phyloP scores from a whole-genome alignment of 2,888 invertebrate genomes.

The Amaurobius ferox region DNA sequence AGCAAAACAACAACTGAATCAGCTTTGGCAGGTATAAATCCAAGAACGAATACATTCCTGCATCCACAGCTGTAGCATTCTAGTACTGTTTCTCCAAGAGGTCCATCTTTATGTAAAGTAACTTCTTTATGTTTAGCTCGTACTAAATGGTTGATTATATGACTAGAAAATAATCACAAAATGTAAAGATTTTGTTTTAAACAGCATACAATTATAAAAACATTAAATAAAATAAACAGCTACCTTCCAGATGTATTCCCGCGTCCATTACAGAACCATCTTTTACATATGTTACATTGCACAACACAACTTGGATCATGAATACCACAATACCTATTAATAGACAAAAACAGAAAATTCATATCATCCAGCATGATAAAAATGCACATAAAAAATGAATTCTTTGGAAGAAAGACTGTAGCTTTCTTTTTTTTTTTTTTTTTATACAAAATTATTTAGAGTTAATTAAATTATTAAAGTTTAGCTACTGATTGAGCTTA shows the following conservation, averaged over 20 bases:
- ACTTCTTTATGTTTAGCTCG: conserved; percentile 99
- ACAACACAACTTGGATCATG: conserved; percentile 98
- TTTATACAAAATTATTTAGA: too few relatives aligned
- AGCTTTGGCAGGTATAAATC: conserved; percentile 99
- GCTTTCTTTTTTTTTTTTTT: too few relatives aligned
- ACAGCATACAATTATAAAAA: not conserved
- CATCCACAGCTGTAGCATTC: conserved; percentile 99
- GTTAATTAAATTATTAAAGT: too few relatives aligned
- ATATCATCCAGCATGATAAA: too few relatives aligned
- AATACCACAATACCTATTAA: conserved; percentile 94
- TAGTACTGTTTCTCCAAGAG: conserved; percentile 96
- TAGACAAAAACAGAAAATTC: too few relatives aligned
- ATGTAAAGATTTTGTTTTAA: not conserved
- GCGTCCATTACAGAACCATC: conserved; percentile 99
- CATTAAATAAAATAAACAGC: not conserved
- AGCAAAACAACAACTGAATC: conserved; percentile 98
- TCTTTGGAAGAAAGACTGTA: too few relatives aligned
- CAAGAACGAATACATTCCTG: conserved; percentile 97
- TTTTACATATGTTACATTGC: conserved; percentile 98
- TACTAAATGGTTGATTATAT: conserved; percentile 98
- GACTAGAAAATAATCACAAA: conserved; percentile 81
- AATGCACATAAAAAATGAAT: too few relatives aligned
- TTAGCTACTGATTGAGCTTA: too few relatives aligned
- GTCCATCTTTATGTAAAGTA: conserved; percentile 96
- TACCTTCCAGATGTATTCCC: conserved; percentile 94